A percentile compares a stretch with the other conserved stretches of the same genome.
phyloP scores from a whole-genome alignment of 2,113 vertebrate genomes.

The Bostrychus sinensis region DNA sequence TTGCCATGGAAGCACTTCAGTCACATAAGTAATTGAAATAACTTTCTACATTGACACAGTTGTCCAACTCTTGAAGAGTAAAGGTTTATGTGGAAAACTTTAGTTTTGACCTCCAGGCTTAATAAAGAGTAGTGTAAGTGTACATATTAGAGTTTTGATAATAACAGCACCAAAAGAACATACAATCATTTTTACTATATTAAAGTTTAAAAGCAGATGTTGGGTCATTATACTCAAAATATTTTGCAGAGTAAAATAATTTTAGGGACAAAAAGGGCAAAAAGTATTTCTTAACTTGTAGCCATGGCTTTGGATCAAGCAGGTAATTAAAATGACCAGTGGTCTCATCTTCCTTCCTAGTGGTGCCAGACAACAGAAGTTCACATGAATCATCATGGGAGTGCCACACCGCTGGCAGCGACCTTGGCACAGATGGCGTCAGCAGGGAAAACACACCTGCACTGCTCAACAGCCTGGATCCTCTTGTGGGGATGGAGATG shows the following conservation, averaged over 20 bases:
- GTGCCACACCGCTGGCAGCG: constrained; percentile 68
- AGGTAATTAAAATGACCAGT: constrained; percentile 51
- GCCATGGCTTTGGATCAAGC: constrained; percentile 20
- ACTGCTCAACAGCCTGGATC: constrained; percentile 58
- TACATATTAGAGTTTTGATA: no score
- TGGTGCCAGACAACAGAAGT: constrained; percentile 75
- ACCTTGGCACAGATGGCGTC: constrained; percentile 79
- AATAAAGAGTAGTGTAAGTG: not conserved
- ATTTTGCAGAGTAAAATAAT: not conserved
- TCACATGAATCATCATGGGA: constrained; percentile 70
- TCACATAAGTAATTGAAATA: constrained; percentile 65
- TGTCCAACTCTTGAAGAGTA: constrained; percentile 11
- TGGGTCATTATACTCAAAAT: not conserved
- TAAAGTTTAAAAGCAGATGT: not conserved
- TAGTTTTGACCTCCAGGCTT: not conserved
- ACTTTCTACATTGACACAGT: constrained; percentile 46
- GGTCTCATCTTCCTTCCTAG: constrained; percentile 74
- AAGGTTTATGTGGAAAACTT: constrained; percentile 14
- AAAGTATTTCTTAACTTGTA: constrained; percentile 20
- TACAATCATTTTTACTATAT: not conserved
- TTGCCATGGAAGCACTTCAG: constrained; percentile 67
- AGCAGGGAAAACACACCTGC: constrained; percentile 69
- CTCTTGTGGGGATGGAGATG: constrained; percentile 50
- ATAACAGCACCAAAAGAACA: no score
- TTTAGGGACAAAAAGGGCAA: not conserved